phyloP scores from a whole-genome alignment of 1,140 invertebrate species.

The Lamellibrachia luymesi region DNA sequence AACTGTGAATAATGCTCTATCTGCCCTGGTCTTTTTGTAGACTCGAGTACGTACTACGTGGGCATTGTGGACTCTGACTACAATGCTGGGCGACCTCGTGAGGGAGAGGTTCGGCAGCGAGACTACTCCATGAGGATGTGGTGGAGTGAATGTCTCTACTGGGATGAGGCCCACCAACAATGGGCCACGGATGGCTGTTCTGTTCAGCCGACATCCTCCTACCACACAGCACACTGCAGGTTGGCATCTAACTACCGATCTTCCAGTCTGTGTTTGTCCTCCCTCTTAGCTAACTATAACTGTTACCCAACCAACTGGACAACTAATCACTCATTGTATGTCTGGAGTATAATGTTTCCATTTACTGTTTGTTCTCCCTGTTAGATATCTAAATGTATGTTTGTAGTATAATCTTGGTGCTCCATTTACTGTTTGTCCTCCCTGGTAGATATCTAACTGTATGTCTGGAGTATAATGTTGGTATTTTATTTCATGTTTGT shows the following conservation, averaged over 20 bases:
- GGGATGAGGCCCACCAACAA: conserved; percentile 34
- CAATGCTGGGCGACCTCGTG: conserved; percentile 43
- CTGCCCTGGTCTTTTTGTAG: conserved; percentile 21
- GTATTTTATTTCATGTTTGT: too few relatives aligned
- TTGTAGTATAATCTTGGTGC: too few relatives aligned
- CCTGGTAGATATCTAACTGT: too few relatives aligned
- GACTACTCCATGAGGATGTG: conserved; percentile 47
- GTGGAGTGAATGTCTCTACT: conserved; percentile 51
- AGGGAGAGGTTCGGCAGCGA: conserved; percentile 38
- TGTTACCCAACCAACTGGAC: too few relatives aligned
- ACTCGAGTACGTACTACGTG: conserved; percentile 40
- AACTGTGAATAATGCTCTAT: too few relatives aligned
- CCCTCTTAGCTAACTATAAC: too few relatives aligned
- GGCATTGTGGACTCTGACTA: conserved; percentile 47
- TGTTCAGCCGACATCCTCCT: conserved; percentile 34
- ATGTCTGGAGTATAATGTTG: too few relatives aligned
- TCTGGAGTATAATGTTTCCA: too few relatives aligned
- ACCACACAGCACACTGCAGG: conserved; percentile 24
- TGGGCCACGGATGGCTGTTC: conserved; percentile 48
- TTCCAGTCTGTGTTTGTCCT: background rate
- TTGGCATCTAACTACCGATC: conserved; percentile 9
- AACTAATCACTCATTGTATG: too few relatives aligned
- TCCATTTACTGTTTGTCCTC: too few relatives aligned
- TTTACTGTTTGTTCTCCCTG: too few relatives aligned
- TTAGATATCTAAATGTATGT: too few relatives aligned